Evolutionary conservation across 2,113 vertebrate species (phyloP).

Genomic region (Ochotona curzoniae): DNA sequence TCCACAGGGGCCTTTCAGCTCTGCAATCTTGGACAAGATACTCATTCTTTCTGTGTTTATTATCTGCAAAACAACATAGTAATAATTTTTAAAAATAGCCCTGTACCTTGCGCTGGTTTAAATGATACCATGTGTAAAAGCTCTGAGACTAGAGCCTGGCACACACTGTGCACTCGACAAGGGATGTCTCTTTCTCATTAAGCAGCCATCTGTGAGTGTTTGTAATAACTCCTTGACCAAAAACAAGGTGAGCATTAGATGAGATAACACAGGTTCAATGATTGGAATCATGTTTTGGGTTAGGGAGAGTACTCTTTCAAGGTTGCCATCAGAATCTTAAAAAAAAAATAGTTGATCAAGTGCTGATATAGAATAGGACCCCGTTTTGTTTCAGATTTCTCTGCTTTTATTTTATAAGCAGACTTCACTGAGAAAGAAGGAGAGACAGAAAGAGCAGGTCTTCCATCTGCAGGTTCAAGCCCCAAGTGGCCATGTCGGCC

Average conservation of each 20-base stretch:
- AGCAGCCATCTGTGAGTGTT: background rate
- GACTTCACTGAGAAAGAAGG: no score
- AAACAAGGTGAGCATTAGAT: background rate
- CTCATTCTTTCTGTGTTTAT: background rate
- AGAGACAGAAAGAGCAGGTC: no score
- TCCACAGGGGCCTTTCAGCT: background rate
- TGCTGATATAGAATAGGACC: background rate
- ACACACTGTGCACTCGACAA: rapidly evolving
- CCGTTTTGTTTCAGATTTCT: background rate
- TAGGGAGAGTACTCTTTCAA: background rate
- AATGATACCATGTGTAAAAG: rapidly evolving
- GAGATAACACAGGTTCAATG: background rate
- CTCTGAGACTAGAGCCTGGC: background rate
- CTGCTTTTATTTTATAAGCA: no score
- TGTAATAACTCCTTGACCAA: background rate
- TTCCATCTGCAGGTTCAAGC: no score
- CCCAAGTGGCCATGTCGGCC: no score
- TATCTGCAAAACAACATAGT: background rate
- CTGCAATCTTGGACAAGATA: background rate
- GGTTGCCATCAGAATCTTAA: background rate
- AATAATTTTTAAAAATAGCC: background rate
- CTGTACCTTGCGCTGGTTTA: background rate
- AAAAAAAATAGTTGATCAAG: background rate
- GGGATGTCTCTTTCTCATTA: background rate
- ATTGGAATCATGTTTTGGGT: background rate